These are phyloP conservation scores for Euglossa dilemma DNA, from an alignment of 1,140 invertebrate genomes.

Conservation along the genomic window DNA sequence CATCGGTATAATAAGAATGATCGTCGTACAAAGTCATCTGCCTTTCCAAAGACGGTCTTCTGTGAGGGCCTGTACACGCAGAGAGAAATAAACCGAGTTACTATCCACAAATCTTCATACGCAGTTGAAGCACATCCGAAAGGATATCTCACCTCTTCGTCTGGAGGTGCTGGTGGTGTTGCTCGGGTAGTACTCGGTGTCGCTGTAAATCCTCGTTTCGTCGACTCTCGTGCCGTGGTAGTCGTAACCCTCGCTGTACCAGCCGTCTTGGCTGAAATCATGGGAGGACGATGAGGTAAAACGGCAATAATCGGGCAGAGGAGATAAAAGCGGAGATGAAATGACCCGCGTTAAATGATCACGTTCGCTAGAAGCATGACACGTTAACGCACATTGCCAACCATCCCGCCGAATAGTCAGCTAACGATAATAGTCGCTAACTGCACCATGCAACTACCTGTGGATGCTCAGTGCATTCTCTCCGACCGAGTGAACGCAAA, in stretches of 20 bases:
- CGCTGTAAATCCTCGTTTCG: conserved; percentile 80
- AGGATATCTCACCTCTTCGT: conserved; percentile 73
- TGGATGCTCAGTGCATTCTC: conserved; percentile 22
- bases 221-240: conserved; percentile 78
- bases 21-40: conserved; percentile 92
- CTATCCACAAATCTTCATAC: background rate
- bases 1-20: conserved; percentile 78
- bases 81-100: conserved; percentile 18
- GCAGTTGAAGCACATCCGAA: background rate
- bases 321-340: conserved; percentile 42
- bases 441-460: conserved; percentile 62
- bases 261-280: conserved; percentile 81
- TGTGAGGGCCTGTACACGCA: conserved; percentile 78
- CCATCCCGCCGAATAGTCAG: conserved; percentile 7
- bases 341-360: conserved; percentile 52
- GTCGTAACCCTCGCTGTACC: conserved; percentile 82
- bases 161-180: conserved; percentile 75
- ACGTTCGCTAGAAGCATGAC: background rate
- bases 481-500: background rate
- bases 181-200: conserved; percentile 81
- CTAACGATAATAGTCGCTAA: conserved; percentile 20
- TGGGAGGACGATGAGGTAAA: conserved; percentile 44
- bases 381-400: conserved; percentile 1
- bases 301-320: background rate
- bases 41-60: conserved; percentile 90